These are phyloP conservation scores for Stenopsyche tienmushanensis DNA, from an alignment of 1,140 invertebrate species.

Conservation along the genomic window DNA sequence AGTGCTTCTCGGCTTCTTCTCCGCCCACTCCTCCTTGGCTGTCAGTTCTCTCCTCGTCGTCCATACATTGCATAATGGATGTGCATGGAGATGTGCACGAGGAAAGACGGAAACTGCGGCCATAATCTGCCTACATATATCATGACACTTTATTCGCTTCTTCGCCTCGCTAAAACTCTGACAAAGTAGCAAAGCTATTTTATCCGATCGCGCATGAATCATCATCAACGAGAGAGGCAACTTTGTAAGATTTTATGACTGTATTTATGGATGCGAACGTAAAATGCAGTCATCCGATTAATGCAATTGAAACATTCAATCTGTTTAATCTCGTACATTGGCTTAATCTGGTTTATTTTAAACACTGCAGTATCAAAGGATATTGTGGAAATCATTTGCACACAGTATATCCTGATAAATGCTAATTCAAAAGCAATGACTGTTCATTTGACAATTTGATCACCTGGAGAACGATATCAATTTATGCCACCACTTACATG, in stretches of 20 bases:
- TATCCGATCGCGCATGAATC: not conserved
- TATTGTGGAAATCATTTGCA: too few species aligned
- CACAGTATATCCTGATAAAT: too few species aligned
- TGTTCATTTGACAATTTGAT: too few species aligned
- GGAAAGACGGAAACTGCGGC: too few species aligned
- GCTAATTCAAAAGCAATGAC: too few species aligned
- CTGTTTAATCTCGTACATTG: too few species aligned
- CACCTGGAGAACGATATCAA: too few species aligned
- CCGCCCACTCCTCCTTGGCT: slow-evolving; percentile 8
- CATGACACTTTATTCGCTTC: slow-evolving; percentile 2
- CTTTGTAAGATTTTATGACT: not conserved
- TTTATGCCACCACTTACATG: too few species aligned
- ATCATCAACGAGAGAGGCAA: not conserved
- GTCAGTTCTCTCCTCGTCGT: not conserved
- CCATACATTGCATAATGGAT: slow-evolving; percentile 8
- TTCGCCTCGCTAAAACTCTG: not conserved
- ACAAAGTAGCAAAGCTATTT: not conserved
- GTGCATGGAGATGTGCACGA: not conserved
- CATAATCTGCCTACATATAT: not conserved
- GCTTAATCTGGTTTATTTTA: too few species aligned
- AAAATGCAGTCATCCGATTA: not conserved
- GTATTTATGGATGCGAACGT: not conserved
- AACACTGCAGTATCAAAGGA: too few species aligned
- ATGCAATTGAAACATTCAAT: not conserved
- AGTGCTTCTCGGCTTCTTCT: not conserved